phyloP scores from a whole-genome alignment of 2,888 invertebrate genomes.

The Leptinotarsa haldemani region DNA sequence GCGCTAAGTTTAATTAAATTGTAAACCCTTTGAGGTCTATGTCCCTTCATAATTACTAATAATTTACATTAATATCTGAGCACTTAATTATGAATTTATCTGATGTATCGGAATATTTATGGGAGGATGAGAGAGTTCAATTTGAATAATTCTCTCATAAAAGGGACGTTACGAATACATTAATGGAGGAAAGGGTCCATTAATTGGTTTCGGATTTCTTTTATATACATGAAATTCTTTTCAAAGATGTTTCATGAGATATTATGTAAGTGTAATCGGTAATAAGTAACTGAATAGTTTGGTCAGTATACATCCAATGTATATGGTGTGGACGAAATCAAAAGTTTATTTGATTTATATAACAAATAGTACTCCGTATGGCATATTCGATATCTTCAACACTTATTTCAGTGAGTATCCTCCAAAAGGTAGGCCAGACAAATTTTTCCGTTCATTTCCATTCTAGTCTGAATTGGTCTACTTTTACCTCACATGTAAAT shows the following conservation, averaged over 20 bases:
- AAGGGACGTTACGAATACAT: slow-evolving; percentile 37
- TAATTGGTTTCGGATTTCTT: slow-evolving; percentile 35
- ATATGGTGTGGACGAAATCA: too few species aligned
- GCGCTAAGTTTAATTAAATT: slow-evolving; percentile 46
- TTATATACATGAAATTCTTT: slow-evolving; percentile 32
- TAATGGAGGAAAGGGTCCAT: slow-evolving; percentile 25
- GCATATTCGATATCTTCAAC: too few species aligned
- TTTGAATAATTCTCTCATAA: slow-evolving; percentile 45
- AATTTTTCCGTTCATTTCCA: too few species aligned
- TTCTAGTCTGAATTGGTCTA: too few species aligned
- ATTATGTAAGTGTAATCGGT: neutral
- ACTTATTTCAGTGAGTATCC: too few species aligned
- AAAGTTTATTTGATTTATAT: too few species aligned
- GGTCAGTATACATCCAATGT: too few species aligned
- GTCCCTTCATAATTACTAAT: slow-evolving; percentile 39
- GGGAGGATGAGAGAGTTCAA: slow-evolving; percentile 32
- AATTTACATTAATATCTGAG: slow-evolving; percentile 39
- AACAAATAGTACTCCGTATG: too few species aligned
- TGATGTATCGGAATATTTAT: slow-evolving; percentile 45
- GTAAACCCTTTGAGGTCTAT: slow-evolving; percentile 39
- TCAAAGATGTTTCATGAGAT: neutral
- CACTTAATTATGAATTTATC: slow-evolving; percentile 43
- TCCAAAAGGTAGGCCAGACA: too few species aligned
- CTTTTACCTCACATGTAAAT: too few species aligned
- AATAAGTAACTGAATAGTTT: too few species aligned